Base-by-base conservation (phyloP, 2,797 vertebrate species). In the Adelosebastes latens region DNA sequence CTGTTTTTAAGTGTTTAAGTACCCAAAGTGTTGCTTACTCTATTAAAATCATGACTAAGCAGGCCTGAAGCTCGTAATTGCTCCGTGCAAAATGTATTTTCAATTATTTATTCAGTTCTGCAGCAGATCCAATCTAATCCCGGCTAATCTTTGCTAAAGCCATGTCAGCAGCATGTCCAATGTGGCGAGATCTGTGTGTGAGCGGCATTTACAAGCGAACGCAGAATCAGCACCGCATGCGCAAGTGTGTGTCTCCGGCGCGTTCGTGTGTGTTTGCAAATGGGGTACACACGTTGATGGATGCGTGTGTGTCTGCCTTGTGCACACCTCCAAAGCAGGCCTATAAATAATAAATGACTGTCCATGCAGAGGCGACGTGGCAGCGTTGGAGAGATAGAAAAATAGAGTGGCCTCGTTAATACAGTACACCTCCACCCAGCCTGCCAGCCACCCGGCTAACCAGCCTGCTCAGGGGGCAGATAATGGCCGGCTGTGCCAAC, bases 111-210 rank as follows among this genome's bases (percentile, higher is more conserved):
- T 87, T 92, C 77, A 78, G 73, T 89, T 91, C 85, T 88, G 82
- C 72, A 22, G 79, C 77, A 89, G 92, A 94, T 93, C 84, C 82
- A 81, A 92, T 94, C 92, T 93, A 93, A 95, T 94, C 94, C 90
- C 24, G 25, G 66, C 81, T 94, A 93, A 96, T 95, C 94, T 91
- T 61, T 77, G 74, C 78, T 76, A 73, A 92, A 90, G 82, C 88
- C 87, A 80, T 83, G 90, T 92, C 85, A 90, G 90, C 89, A 82
- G 83, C 79, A 84, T 79, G 80, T 80, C 60, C 60, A 86, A 87
- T 34, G 81, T 67, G 70, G n/a, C 7, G 58, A 61, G 60, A 64
- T 82, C 24, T 25, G 32, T 56, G 63, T 39, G 24, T 58, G 36
- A 25, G 34, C 6, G 24, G 18, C 24, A 77, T 71, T 63, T 24